Evolutionary conservation across 2,113 vertebrate genomes (phyloP).

Genomic region (Gobiocypris rarus): DNA sequence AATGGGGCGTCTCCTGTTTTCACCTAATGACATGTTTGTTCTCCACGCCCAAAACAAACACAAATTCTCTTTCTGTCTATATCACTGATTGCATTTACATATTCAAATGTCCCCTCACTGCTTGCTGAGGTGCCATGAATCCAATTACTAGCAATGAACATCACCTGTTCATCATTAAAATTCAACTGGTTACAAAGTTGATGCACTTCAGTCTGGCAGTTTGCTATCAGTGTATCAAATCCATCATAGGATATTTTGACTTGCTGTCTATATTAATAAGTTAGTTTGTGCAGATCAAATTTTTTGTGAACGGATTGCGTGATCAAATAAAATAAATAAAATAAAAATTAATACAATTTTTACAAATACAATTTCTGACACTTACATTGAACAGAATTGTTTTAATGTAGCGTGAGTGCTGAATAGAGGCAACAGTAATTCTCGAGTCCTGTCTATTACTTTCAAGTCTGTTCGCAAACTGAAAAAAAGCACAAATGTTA

Average conservation of each 20-base stretch:
- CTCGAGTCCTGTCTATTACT: not conserved
- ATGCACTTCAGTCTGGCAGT: not conserved
- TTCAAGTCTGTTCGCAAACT: not conserved
- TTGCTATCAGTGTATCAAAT: not conserved
- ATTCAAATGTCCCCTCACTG: not conserved
- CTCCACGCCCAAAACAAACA: slow-evolving; percentile 5
- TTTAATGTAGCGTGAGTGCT: no score
- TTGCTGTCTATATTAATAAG: not conserved
- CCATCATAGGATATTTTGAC: not conserved
- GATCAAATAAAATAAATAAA: not conserved
- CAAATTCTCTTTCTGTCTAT: not conserved
- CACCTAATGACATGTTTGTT: slow-evolving; percentile 18
- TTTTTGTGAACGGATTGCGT: not conserved
- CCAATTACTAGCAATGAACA: slow-evolving; percentile 6
- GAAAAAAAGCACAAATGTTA: no score
- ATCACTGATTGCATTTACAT: slow-evolving; percentile 4
- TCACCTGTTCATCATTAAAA: slow-evolving; percentile 9
- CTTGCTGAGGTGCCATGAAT: not conserved
- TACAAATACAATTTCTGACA: no score
- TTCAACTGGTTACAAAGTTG: not conserved
- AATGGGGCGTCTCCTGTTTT: slow-evolving; percentile 1
- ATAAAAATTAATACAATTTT: no score
- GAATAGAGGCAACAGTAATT: not conserved
- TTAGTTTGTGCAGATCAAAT: not conserved
- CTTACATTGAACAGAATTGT: no score